A percentile compares a stretch with the other conserved stretches of the same genome.
phyloP scores from a whole-genome alignment of 2,797 vertebrate species.

The Coluber constrictor region DNA sequence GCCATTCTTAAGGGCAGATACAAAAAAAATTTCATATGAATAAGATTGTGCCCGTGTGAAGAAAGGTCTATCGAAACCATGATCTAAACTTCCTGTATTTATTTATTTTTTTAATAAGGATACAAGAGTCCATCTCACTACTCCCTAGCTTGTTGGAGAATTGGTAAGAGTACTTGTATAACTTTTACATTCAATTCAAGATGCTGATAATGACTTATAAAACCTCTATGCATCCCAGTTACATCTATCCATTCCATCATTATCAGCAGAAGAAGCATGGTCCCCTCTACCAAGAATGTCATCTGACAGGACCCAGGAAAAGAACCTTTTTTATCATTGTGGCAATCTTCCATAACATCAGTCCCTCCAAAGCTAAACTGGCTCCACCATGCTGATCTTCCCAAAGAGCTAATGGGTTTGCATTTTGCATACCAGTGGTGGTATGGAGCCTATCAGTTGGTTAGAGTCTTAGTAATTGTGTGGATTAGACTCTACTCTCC shows the following conservation, averaged over 20 bases:
- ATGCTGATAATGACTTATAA: not conserved
- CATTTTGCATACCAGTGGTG: not conserved
- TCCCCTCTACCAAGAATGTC: not conserved
- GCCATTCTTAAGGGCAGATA: not conserved
- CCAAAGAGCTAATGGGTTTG: not conserved
- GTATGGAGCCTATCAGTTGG: not conserved
- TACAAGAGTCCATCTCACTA: not conserved
- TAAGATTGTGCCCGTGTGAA: not conserved
- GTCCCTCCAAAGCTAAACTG: not conserved
- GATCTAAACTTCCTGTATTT: not conserved
- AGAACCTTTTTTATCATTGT: not conserved
- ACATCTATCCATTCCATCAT: not conserved
- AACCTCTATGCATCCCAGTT: not conserved
- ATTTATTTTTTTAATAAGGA: not conserved
- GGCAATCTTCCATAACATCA: not conserved
- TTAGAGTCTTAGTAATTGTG: not conserved
- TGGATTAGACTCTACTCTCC: not conserved
- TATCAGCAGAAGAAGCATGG: not conserved
- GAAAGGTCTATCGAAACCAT: not conserved
- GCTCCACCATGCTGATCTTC: not conserved
- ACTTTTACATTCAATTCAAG: not conserved
- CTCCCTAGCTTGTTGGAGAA: not conserved
- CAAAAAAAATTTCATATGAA: not conserved
- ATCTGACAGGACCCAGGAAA: not conserved
- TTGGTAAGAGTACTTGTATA: not conserved